A percentile compares a stretch with the other conserved stretches of the same genome.
Evolutionary conservation across 2,797 vertebrate genomes (phyloP).

Genomic region (Labeo calbasu): DNA sequence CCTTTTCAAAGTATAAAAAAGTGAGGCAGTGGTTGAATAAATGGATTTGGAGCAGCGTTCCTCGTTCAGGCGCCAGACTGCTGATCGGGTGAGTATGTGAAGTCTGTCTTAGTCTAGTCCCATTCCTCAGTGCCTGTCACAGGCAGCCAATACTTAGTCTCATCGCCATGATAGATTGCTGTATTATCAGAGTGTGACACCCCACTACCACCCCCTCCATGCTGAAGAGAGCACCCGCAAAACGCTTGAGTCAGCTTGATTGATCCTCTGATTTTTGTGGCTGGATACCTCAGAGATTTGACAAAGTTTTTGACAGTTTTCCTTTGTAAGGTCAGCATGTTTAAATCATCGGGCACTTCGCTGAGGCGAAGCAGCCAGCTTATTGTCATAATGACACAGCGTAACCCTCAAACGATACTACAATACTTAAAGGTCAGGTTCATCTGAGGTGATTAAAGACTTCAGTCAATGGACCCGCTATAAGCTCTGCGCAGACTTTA

Average conservation of each 20-base stretch:
- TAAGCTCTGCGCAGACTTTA: conserved; percentile 47
- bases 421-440: conserved; percentile 59
- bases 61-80: conserved; percentile 69
- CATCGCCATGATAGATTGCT: conserved; percentile 82
- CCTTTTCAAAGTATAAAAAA: conserved; percentile 31
- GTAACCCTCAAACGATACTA: conserved; percentile 67
- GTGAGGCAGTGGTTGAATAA: conserved; percentile 3
- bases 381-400: conserved; percentile 62
- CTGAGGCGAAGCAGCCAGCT: conserved; percentile 64
- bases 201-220: conserved; percentile 48
- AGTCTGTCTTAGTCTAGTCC: conserved; percentile 73
- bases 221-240: conserved; percentile 69
- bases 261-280: conserved; percentile 74
- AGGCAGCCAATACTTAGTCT: conserved; percentile 79
- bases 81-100: conserved; percentile 78
- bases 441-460: conserved; percentile 58
- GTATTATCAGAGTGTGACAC: conserved; percentile 81
- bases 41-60: conserved; percentile 56
- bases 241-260: conserved; percentile 80
- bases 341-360: conserved; percentile 69
- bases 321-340: conserved; percentile 75
- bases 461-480: conserved; percentile 48
- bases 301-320: conserved; percentile 82
- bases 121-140: conserved; percentile 80
- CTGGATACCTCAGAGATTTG: conserved; percentile 72